phyloP scores from a whole-genome alignment of 2,888 invertebrate species.

The Meliscaeva auricollis region DNA sequence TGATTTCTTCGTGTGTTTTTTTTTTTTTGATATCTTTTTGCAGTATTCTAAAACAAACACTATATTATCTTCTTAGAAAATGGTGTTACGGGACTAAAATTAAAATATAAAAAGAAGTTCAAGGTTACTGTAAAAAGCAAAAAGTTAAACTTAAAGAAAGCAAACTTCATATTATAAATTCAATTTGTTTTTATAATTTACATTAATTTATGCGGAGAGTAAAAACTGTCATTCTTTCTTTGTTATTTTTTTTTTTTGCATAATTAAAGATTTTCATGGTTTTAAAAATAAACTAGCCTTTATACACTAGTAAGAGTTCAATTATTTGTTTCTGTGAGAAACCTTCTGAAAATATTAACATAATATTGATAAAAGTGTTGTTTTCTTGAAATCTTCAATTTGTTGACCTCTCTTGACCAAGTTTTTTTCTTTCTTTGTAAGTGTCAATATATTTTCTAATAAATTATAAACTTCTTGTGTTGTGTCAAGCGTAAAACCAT shows the following conservation, averaged over 20 bases:
- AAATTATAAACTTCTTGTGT: not conserved
- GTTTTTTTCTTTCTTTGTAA: not conserved
- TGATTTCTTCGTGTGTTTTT: no score
- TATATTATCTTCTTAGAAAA: no score
- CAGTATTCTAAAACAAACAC: no score
- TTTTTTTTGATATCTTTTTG: no score
- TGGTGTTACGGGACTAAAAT: not conserved
- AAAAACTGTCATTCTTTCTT: slow-evolving; percentile 28
- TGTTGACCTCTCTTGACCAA: not conserved
- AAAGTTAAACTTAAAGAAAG: not conserved
- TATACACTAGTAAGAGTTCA: no score
- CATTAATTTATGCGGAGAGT: not conserved
- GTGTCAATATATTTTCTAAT: not conserved
- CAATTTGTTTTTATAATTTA: not conserved
- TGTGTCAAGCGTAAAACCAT: not conserved
- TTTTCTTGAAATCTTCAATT: not conserved
- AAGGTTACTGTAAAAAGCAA: slow-evolving; percentile 17
- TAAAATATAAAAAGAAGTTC: slow-evolving; percentile 12
- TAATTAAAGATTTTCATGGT: not conserved
- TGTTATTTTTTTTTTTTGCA: slow-evolving; percentile 10
- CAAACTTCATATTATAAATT: not conserved
- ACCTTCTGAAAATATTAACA: not conserved
- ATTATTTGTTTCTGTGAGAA: not conserved
- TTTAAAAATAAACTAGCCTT: not conserved
- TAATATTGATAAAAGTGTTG: not conserved